Conservation (phyloP, 2,113 vertebrate genomes). For the Microtus oregoni region DNA sequence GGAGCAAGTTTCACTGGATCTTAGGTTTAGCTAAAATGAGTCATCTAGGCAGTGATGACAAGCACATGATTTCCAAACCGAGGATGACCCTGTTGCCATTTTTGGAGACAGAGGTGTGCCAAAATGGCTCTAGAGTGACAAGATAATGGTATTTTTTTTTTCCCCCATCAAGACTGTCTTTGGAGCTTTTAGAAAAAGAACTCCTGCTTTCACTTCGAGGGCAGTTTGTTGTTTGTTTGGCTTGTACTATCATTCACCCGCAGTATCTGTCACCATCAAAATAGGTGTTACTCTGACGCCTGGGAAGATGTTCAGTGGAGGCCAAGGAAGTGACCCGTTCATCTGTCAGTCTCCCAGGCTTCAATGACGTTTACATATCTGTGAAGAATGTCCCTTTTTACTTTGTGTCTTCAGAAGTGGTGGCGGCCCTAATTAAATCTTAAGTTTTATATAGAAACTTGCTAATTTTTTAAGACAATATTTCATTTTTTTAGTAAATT, state of each 20-base stretch:
- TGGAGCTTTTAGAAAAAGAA: neutral
- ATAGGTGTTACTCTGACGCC: neutral
- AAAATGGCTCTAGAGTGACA: neutral
- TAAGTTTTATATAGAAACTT: neutral
- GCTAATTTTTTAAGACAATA: neutral
- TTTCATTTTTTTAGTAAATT: conserved; percentile 9
- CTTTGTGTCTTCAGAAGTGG: neutral
- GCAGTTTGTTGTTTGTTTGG: neutral
- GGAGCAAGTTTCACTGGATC: neutral
- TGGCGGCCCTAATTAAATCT: neutral
- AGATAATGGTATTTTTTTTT: neutral
- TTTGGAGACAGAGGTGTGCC: neutral
- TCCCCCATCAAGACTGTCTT: neutral
- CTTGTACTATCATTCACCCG: neutral
- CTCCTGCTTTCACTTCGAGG: neutral
- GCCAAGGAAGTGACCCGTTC: neutral
- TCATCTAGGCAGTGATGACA: neutral
- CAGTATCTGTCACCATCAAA: neutral
- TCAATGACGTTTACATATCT: neutral
- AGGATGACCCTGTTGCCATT: neutral
- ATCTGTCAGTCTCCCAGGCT: neutral
- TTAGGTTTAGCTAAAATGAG: neutral
- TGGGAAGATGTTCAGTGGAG: neutral
- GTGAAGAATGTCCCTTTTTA: neutral
- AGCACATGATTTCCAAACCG: neutral